Evolutionary conservation across 2,888 invertebrate species (phyloP).

Genomic region (Leistus spinibarbis): DNA sequence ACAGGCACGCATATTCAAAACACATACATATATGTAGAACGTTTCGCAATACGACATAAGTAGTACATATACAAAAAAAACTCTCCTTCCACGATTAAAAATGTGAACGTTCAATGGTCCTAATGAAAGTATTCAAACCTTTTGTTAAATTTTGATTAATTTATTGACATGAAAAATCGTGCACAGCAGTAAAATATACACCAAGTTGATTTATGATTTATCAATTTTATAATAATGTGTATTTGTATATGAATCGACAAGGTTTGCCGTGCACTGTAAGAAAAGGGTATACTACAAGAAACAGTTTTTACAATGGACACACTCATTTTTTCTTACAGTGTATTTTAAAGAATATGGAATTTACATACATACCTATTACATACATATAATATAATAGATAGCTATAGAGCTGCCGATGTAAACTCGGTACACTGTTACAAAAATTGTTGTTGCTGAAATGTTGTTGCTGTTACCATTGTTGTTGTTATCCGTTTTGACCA

Average conservation of each 20-base stretch:
- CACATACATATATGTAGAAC: constrained; percentile 8
- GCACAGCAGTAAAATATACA: background rate
- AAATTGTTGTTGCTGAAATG: constrained; percentile 57
- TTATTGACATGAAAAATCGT: background rate
- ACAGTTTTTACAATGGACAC: background rate
- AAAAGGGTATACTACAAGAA: background rate
- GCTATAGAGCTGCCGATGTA: constrained; percentile 35
- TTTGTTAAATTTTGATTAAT: background rate
- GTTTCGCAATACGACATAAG: constrained; percentile 23
- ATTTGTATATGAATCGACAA: no score
- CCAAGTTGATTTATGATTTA: background rate
- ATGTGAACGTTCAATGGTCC: background rate
- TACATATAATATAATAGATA: constrained; percentile 7
- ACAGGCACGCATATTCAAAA: background rate
- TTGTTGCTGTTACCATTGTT: constrained; percentile 57
- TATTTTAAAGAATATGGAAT: background rate
- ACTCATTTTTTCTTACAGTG: background rate
- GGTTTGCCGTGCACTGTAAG: background rate
- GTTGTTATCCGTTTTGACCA: constrained; percentile 49
- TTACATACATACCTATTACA: background rate
- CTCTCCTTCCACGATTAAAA: no score
- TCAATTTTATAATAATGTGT: background rate
- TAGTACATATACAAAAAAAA: constrained; percentile 1
- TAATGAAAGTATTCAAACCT: background rate
- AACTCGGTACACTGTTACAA: constrained; percentile 42